Evolutionary conservation across 2,113 vertebrate genomes (phyloP).

Genomic region (Noturus placidus): DNA sequence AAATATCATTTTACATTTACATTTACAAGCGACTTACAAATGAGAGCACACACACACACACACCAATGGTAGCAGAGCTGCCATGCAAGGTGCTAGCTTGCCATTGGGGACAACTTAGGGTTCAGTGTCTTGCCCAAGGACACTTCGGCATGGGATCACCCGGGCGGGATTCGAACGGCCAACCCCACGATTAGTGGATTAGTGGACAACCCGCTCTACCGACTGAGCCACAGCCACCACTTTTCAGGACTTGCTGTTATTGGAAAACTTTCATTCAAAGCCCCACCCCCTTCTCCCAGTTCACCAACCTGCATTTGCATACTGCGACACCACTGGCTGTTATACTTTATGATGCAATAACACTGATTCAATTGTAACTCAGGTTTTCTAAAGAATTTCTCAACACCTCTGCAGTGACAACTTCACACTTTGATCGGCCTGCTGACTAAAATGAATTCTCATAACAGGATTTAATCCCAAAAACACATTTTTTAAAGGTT

Average conservation of each 20-base stretch:
- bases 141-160: too few species aligned
- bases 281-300: neutral
- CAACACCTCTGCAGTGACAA: neutral
- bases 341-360: constrained; percentile 18
- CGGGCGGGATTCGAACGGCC: too few species aligned
- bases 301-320: neutral
- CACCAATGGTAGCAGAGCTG: too few species aligned
- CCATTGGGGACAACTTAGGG: too few species aligned
- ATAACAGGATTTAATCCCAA: neutral
- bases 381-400: neutral
- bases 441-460: constrained; percentile 20
- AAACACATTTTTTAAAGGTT: neutral
- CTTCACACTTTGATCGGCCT: neutral
- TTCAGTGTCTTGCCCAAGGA: too few species aligned
- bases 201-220: too few species aligned
- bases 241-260: neutral
- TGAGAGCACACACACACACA: too few species aligned
- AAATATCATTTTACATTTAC: too few species aligned
- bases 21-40: too few species aligned
- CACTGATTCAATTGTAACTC: neutral
- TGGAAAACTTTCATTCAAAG: neutral
- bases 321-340: neutral
- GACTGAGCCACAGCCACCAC: too few species aligned
- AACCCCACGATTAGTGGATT: too few species aligned
- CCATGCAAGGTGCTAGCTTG: too few species aligned